phyloP scores from a whole-genome alignment of 2,888 invertebrate genomes.

The Lamellibrachia columna region DNA sequence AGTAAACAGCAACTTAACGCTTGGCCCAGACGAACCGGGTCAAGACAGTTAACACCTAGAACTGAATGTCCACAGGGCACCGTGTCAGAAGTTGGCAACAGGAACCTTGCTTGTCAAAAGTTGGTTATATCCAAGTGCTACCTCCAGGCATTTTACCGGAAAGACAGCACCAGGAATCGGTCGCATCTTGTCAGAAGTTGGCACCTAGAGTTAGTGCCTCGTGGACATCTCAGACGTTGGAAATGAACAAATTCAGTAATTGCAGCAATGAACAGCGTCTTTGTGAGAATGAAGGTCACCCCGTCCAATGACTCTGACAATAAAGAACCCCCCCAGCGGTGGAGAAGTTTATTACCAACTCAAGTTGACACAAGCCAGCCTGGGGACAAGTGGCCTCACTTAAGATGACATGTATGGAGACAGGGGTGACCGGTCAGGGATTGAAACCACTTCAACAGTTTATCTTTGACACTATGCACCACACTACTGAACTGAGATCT shows the following conservation, averaged over 20 bases:
- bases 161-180: no score
- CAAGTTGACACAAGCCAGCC: background rate
- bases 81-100: background rate
- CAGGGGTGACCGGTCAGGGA: background rate
- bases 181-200: background rate
- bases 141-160: no score
- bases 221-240: background rate
- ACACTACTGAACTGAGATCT: background rate
- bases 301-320: background rate
- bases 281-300: background rate
- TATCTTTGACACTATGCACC: background rate
- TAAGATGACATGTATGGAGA: background rate
- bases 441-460: background rate
- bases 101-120: background rate
- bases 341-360: background rate
- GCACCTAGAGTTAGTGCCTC: constrained; percentile 9
- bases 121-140: no score
- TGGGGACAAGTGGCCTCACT: background rate
- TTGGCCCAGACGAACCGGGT: background rate
- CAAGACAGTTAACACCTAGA: background rate
- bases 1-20: background rate
- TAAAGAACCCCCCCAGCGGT: background rate
- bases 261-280: background rate
- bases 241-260: background rate
- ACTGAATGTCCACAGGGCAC: background rate